These are phyloP conservation scores for Glossosoma conforme DNA, from an alignment of 1,140 invertebrate species.

Conservation along the genomic window DNA sequence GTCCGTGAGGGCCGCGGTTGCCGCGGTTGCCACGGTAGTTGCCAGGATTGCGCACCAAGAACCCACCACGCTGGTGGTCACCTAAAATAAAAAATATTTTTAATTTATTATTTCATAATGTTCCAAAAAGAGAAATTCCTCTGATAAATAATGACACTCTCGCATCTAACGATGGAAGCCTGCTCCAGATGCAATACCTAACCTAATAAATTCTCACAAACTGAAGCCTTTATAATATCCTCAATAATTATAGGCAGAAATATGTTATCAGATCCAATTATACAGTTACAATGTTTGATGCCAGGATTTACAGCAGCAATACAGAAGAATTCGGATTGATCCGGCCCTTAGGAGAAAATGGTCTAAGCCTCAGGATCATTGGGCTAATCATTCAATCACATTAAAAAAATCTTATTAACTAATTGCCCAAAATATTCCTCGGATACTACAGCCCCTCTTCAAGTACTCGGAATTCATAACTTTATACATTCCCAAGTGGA, in stretches of 20 bases:
- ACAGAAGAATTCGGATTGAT: no score
- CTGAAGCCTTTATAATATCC: not conserved
- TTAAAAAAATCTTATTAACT: not conserved
- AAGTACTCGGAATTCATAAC: not conserved
- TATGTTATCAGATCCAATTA: no score
- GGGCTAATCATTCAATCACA: no score
- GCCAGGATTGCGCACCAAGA: slow-evolving; percentile 14
- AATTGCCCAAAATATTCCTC: not conserved
- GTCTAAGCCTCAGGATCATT: no score
- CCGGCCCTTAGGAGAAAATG: no score
- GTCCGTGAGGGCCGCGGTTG: no score
- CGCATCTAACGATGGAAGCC: not conserved
- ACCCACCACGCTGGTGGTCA: slow-evolving; percentile 21
- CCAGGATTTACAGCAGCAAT: no score
- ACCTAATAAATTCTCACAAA: not conserved
- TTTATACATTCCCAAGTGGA: not conserved
- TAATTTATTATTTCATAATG: slow-evolving; percentile 3
- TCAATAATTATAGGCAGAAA: no score
- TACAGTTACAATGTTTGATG: no score
- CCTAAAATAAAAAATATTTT: not conserved
- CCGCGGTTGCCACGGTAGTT: slow-evolving; percentile 18
- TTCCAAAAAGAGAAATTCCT: not conserved
- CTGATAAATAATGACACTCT: not conserved
- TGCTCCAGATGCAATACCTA: not conserved
- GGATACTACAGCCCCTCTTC: not conserved